Conservation (phyloP, 2,113 vertebrate genomes). For the Poecilia latipinna region DNA sequence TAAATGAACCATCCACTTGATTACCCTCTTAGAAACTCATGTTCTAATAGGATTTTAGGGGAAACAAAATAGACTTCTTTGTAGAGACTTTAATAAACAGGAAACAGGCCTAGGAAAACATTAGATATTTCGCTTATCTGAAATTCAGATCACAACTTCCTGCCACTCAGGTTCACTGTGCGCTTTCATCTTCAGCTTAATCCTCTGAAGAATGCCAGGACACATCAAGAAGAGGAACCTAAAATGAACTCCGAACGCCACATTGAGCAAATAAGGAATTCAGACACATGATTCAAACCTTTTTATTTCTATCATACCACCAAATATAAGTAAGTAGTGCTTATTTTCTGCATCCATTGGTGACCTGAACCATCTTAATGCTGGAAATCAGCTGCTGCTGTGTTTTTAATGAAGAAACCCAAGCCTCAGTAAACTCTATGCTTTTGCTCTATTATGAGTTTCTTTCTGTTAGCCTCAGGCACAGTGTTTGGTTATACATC, state of each 20-base stretch:
- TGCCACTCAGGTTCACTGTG: conserved; percentile 4
- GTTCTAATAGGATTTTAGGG: too few relatives aligned
- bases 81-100: conserved; percentile 2
- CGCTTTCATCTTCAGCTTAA: conserved; percentile 40
- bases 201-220: conserved; percentile 49
- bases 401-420: conserved; percentile 48
- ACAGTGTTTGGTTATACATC: conserved; percentile 5
- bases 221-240: conserved; percentile 19
- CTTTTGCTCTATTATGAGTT: conserved; percentile 18
- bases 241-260: conserved; percentile 4
- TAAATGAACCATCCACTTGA: too few relatives aligned
- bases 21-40: too few relatives aligned
- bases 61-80: not conserved
- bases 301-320: not conserved
- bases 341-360: conserved; percentile 16
- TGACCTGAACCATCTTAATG: conserved; percentile 24
- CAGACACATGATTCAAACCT: not conserved
- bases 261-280: not conserved
- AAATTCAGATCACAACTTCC: conserved; percentile 28
- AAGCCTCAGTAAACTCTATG: conserved; percentile 35
- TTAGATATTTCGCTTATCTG: conserved; percentile 15
- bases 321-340: conserved; percentile 9
- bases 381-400: conserved; percentile 31
- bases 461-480: conserved; percentile 12
- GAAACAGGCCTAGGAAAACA: not conserved